phyloP scores from a whole-genome alignment of 2,113 vertebrate species.

The Mustelus asterias region DNA sequence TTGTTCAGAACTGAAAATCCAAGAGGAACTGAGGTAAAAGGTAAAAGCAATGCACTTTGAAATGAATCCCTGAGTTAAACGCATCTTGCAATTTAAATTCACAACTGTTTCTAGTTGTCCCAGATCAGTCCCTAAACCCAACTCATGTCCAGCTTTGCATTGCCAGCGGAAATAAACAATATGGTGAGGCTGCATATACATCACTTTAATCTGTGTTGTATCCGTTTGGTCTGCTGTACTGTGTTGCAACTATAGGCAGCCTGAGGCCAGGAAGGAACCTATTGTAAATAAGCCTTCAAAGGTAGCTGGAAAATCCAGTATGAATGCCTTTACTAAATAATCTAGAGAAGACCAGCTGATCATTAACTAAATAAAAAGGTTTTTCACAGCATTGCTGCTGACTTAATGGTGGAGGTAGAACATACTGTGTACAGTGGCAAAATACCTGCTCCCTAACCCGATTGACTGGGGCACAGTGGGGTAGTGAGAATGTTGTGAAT shows the following conservation, averaged over 20 bases:
- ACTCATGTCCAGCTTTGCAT: neutral
- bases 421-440: neutral
- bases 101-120: neutral
- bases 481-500: too few relatives aligned
- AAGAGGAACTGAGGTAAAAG: neutral
- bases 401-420: neutral
- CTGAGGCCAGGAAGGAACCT: slow-evolving; percentile 15
- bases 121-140: neutral
- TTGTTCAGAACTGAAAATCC: neutral
- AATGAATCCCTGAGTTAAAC: neutral
- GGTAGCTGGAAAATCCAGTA: slow-evolving; percentile 16
- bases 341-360: neutral
- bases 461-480: too few relatives aligned
- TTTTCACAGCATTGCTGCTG: neutral
- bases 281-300: slow-evolving; percentile 15
- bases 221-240: slow-evolving; percentile 22
- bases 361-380: slow-evolving; percentile 9
- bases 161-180: neutral
- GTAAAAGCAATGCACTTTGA: neutral
- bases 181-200: neutral
- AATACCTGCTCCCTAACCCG: neutral
- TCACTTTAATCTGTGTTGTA: slow-evolving; percentile 26
- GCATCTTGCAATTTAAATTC: neutral
- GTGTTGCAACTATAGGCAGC: neutral
- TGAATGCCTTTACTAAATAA: slow-evolving; percentile 31